These are phyloP conservation scores for Ceyx erithaca DNA, from an alignment of 2,797 vertebrate genomes.

Conservation along the genomic window DNA sequence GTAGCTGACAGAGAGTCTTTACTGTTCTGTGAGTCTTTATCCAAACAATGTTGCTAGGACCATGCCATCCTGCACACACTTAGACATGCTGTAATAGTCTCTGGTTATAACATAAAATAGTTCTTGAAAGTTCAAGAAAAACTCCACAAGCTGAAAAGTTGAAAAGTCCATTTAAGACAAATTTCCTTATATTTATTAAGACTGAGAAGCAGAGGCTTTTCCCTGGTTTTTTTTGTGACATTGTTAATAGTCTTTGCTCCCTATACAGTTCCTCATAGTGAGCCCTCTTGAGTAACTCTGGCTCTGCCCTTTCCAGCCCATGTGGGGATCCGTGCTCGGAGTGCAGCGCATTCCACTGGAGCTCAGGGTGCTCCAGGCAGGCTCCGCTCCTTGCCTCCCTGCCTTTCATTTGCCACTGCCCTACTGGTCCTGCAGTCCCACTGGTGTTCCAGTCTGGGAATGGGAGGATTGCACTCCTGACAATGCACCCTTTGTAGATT, in stretches of 20 bases:
- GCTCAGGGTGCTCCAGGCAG: neutral
- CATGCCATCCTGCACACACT: neutral
- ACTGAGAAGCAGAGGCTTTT: neutral
- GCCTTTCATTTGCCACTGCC: neutral
- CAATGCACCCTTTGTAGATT: neutral
- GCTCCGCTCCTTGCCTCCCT: accelerated
- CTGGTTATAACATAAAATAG: neutral
- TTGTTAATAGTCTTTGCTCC: neutral
- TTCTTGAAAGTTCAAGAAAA: neutral
- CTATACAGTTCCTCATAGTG: neutral
- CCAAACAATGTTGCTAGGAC: neutral
- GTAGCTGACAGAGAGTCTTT: neutral
- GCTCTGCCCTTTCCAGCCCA: neutral
- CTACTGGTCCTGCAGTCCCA: neutral
- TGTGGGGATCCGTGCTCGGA: accelerated
- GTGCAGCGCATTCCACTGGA: neutral
- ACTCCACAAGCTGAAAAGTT: neutral
- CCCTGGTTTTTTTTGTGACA: neutral
- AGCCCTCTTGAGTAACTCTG: accelerated
- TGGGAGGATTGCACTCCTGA: neutral
- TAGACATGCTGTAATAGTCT: neutral
- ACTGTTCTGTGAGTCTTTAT: neutral
- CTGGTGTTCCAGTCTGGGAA: neutral
- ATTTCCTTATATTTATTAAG: neutral
- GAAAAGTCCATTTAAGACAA: neutral